Conservation (phyloP, 2,888 invertebrate species). For the Drosophila lacicola region DNA sequence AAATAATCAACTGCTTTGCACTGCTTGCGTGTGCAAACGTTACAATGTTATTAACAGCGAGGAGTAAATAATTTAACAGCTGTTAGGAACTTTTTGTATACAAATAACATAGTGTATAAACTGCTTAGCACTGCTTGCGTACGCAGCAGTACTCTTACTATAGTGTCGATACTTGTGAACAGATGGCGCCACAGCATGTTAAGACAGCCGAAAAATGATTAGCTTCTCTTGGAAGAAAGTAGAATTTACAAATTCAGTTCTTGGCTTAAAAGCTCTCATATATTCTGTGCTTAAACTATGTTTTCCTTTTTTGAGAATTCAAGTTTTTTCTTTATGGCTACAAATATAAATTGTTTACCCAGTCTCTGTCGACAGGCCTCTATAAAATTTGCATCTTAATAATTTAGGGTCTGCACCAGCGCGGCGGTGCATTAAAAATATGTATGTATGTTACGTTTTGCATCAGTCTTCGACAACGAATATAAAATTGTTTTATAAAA, state of each 20-base stretch:
- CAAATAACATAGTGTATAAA: too few relatives aligned
- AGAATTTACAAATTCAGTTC: conserved; percentile 35
- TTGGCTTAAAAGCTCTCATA: conserved; percentile 45
- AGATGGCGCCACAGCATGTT: conserved; percentile 7
- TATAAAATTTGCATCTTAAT: conserved; percentile 31
- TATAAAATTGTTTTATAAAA: conserved; percentile 40
- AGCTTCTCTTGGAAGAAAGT: neutral
- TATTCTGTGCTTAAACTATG: conserved; percentile 36
- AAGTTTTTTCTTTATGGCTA: conserved; percentile 50
- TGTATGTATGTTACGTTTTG: conserved; percentile 37
- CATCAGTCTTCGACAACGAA: conserved; percentile 69
- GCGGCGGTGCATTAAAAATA: conserved; percentile 16
- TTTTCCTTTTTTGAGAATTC: conserved; percentile 40
- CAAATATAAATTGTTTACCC: conserved; percentile 37
- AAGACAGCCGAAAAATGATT: neutral
- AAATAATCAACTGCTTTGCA: neutral
- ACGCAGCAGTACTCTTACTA: neutral
- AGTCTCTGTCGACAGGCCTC: conserved; percentile 14
- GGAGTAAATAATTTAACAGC: neutral
- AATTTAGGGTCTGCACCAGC: conserved; percentile 29
- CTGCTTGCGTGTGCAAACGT: conserved; percentile 4
- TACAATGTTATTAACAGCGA: neutral
- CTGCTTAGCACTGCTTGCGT: neutral
- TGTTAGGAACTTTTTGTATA: neutral
- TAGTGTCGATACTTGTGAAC: neutral